Conservation (phyloP, 2,113 vertebrate genomes). For the Anoplopoma fimbria region DNA sequence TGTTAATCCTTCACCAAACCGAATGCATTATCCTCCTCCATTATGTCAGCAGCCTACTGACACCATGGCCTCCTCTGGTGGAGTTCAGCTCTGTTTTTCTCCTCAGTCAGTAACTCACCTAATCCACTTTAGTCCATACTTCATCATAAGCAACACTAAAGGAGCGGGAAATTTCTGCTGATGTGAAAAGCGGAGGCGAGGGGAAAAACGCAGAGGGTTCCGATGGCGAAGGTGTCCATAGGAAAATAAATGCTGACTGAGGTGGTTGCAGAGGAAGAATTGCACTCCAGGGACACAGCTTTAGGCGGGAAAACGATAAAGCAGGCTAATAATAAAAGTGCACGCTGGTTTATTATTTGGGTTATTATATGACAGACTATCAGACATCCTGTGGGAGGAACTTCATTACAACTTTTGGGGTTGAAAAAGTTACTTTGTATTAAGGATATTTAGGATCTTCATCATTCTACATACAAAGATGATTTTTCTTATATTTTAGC, state of each 20-base stretch:
- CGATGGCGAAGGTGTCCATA: conserved; percentile 38
- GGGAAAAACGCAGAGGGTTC: conserved; percentile 26
- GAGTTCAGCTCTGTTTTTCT: conserved; percentile 27
- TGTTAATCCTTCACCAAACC: conserved; percentile 1
- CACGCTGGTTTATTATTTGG: conserved; percentile 33
- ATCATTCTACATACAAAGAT: background rate
- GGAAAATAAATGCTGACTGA: conserved; percentile 72
- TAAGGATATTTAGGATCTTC: background rate
- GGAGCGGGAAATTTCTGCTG: conserved; percentile 67
- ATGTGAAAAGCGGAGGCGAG: conserved; percentile 32
- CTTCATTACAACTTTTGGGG: background rate
- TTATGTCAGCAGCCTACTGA: conserved; percentile 21
- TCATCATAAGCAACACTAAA: conserved; percentile 57
- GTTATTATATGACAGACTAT: conserved; percentile 12
- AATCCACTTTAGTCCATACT: conserved; percentile 45
- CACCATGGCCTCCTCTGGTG: conserved; percentile 9
- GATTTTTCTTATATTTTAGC: background rate
- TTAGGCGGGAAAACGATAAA: conserved; percentile 41
- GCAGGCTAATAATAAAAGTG: conserved; percentile 51
- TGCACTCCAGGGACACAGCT: conserved; percentile 52
- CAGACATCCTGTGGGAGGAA: conserved; percentile 9
- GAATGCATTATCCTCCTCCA: conserved; percentile 15
- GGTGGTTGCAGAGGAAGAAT: conserved; percentile 40
- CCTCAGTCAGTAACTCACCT: conserved; percentile 18
- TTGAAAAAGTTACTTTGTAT: background rate